phyloP scores from a whole-genome alignment of 1,140 invertebrate species.

The Euwallacea similis region DNA sequence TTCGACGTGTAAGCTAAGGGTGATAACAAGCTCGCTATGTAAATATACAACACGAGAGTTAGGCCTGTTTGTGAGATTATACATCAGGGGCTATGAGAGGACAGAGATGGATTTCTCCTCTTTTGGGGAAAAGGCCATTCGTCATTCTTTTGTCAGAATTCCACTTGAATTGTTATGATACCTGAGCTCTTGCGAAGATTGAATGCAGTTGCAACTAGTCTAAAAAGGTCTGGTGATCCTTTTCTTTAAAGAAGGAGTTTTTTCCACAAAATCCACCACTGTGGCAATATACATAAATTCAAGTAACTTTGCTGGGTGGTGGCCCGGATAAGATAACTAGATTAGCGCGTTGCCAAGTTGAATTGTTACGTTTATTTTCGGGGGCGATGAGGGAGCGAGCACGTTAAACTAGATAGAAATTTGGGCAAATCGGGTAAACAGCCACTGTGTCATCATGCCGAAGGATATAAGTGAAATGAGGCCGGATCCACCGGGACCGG shows the following conservation, averaged over 20 bases:
- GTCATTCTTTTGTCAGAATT: slow-evolving; percentile 1
- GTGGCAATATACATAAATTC: slow-evolving; percentile 26
- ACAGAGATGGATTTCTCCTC: slow-evolving; percentile 20
- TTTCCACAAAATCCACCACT: slow-evolving; percentile 13
- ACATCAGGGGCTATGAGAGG: slow-evolving; percentile 19
- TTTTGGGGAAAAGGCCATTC: slow-evolving; percentile 7
- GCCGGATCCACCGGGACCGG: slow-evolving; percentile 4
- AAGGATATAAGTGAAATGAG: slow-evolving; percentile 20
- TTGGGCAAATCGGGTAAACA: slow-evolving; percentile 39
- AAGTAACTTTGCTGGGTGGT: slow-evolving; percentile 18
- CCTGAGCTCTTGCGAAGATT: neutral
- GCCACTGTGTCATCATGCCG: slow-evolving; percentile 33
- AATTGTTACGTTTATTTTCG: slow-evolving; percentile 39
- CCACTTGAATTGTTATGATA: neutral
- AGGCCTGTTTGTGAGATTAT: slow-evolving; percentile 31
- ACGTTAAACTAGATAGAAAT: slow-evolving; percentile 37
- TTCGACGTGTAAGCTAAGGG: slow-evolving; percentile 27
- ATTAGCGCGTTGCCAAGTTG: slow-evolving; percentile 31
- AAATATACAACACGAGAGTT: slow-evolving; percentile 30
- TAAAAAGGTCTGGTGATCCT: neutral
- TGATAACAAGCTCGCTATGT: slow-evolving; percentile 37
- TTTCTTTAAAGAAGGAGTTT: neutral
- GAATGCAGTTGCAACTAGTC: neutral
- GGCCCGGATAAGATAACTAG: slow-evolving; percentile 36
- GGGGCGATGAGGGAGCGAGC: slow-evolving; percentile 25